A percentile compares a stretch with the other conserved stretches of the same genome.
Evolutionary conservation across 2,797 vertebrate genomes (phyloP).

Genomic region (Protonibea diacanthus): DNA sequence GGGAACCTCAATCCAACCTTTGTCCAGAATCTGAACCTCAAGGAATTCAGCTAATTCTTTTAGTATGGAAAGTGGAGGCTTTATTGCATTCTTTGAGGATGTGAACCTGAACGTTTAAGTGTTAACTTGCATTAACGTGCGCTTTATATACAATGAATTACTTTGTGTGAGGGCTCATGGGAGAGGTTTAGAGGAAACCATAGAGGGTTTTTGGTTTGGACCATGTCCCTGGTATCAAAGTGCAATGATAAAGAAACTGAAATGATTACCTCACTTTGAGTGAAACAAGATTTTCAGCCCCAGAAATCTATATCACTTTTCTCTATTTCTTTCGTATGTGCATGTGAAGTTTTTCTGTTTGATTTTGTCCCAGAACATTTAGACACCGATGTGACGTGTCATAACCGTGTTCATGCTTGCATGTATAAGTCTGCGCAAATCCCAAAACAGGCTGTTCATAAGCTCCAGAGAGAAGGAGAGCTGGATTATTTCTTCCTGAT

Average conservation of each 20-base stretch:
- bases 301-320: slow-evolving; percentile 14
- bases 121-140: slow-evolving; percentile 73
- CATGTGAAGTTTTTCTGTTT: slow-evolving; percentile 32
- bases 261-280: slow-evolving; percentile 39
- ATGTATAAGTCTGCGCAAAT: slow-evolving; percentile 64
- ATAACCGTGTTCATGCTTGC: slow-evolving; percentile 46
- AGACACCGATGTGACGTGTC: slow-evolving; percentile 40
- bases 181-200: slow-evolving; percentile 54
- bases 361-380: slow-evolving; percentile 50
- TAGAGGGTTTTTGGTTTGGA: slow-evolving; percentile 50
- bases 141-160: slow-evolving; percentile 73
- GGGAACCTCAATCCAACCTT: slow-evolving; percentile 71
- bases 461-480: slow-evolving; percentile 56
- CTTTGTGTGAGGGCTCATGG: slow-evolving; percentile 70
- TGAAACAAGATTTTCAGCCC: slow-evolving; percentile 23
- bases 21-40: slow-evolving; percentile 76
- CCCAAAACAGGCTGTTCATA: slow-evolving; percentile 69
- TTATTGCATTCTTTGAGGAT: slow-evolving; percentile 77
- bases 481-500: slow-evolving; percentile 82
- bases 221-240: slow-evolving; percentile 36
- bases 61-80: slow-evolving; percentile 74
- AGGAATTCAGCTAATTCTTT: slow-evolving; percentile 77
- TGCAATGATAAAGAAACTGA: slow-evolving; percentile 42
- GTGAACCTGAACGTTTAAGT: slow-evolving; percentile 72
- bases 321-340: slow-evolving; percentile 36